Base-by-base conservation (phyloP, 2,113 vertebrate species). In the Melanerpes aurifrons region DNA sequence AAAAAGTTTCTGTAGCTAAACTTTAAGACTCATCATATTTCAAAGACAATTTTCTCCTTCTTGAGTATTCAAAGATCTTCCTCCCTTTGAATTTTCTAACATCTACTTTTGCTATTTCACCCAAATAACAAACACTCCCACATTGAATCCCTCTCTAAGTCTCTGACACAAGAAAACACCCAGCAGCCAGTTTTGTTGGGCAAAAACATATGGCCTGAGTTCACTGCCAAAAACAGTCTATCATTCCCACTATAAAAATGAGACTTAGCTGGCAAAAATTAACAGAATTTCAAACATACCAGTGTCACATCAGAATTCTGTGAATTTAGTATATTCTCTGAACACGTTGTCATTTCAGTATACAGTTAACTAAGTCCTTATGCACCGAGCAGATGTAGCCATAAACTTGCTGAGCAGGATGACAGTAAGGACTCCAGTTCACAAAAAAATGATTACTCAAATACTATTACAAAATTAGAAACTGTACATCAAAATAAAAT, bases 171-270 rank as follows among this genome's bases (percentile, higher is more conserved):
- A 57, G 43, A 84, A 91, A 96, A 91, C 10, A 93, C n/a, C 26
- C 76, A 79, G 48, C 74, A 89, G 67, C 28, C 77, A 79, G 61
- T 86, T 86, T 63, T 82, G 40, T 40, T 16, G 77, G 48, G 47
- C 59, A 90, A 95, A 85, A 93, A 40, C 70, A 77, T 35, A 67
- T 28, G 85, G 48, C 28, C 28, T 18, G 9, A 88, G 74, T 8
- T 74, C 59, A 48, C 43, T 88, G 71, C 64, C 82, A 92, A 90
- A 95, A 95, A 31, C 43, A 73, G 47, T 68, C 56, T 64, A 35
- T 88, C 40, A 54, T 71, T 91, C 31, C 21, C 69, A 28, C 17
- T 62, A 37, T 20, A 90, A 82, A 90, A 75, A 22, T 71, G 26
- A 37, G 45, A 73, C 70, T 59, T 87, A 75, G 37, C n/a, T 81